Percentiles rank a stretch among this genome's conserved stretches.
These are phyloP conservation scores for Siniperca obscura DNA, from an alignment of 2,797 vertebrate species.

Conservation along the genomic window DNA sequence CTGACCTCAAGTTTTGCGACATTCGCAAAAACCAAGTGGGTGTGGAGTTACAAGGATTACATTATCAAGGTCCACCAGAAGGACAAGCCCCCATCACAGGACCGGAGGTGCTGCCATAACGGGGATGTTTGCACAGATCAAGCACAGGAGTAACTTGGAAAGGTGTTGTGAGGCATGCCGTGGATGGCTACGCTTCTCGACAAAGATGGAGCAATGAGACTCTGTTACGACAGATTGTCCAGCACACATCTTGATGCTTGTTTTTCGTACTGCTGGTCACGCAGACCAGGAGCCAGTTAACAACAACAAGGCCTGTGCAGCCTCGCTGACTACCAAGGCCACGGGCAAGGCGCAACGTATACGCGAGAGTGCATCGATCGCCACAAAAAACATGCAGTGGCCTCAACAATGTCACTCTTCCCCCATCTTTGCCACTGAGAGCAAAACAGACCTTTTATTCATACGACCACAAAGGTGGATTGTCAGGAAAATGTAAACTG, in stretches of 20 bases:
- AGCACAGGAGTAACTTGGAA: background rate
- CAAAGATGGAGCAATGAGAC: background rate
- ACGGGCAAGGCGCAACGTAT: background rate
- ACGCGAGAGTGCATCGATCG: background rate
- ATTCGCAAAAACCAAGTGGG: background rate
- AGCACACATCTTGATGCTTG: too few species aligned
- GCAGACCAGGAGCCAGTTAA: background rate
- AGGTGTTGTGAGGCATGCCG: background rate
- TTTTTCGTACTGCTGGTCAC: background rate
- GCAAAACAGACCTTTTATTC: constrained; percentile 3
- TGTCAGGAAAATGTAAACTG: constrained; percentile 1
- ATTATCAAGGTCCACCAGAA: too few species aligned
- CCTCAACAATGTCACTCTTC: background rate
- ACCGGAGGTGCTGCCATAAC: too few species aligned
- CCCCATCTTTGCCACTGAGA: background rate
- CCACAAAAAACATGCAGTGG: background rate
- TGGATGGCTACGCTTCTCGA: background rate
- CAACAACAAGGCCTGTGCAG: too few species aligned
- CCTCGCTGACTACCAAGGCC: background rate
- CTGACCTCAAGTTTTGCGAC: background rate
- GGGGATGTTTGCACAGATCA: too few species aligned
- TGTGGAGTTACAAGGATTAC: too few species aligned
- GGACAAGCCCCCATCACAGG: background rate
- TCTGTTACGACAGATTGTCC: background rate
- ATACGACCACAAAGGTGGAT: background rate